A percentile compares a stretch with the other conserved stretches of the same genome.
phyloP scores from a whole-genome alignment of 2,113 vertebrate species.

The Agapornis roseicollis region DNA sequence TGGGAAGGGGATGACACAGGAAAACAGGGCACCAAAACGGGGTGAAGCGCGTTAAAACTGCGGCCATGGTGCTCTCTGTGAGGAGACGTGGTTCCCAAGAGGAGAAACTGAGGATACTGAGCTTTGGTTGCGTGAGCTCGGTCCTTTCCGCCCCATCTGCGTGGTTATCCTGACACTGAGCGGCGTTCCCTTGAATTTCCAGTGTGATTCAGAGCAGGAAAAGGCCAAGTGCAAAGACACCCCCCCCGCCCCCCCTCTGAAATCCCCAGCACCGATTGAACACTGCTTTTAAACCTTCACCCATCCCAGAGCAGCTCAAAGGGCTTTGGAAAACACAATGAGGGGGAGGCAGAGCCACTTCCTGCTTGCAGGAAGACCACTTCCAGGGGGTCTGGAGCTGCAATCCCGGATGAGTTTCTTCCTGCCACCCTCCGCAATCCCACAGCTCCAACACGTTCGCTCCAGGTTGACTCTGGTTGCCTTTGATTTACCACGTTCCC shows the following conservation, averaged over 20 bases:
- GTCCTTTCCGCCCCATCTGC: rapidly evolving
- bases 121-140: background rate
- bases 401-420: background rate
- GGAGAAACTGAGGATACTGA: background rate
- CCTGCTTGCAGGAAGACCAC: background rate
- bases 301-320: background rate
- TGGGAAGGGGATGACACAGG: background rate
- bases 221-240: rapidly evolving
- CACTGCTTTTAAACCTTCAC: background rate
- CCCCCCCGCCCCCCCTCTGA: rapidly evolving
- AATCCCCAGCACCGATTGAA: background rate
- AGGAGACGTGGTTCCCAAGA: background rate
- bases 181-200: rapidly evolving
- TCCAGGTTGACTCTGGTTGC: background rate
- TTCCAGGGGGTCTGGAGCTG: background rate
- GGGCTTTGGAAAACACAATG: background rate
- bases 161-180: background rate
- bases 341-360: background rate
- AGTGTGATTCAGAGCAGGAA: rapidly evolving
- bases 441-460: background rate
- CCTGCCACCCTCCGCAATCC: background rate
- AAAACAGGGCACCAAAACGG: background rate
- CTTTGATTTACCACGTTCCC: background rate
- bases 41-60: background rate
- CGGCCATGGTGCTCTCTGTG: background rate